Conservation (phyloP, 2,797 vertebrate genomes). For the Sebastes iracundus region DNA sequence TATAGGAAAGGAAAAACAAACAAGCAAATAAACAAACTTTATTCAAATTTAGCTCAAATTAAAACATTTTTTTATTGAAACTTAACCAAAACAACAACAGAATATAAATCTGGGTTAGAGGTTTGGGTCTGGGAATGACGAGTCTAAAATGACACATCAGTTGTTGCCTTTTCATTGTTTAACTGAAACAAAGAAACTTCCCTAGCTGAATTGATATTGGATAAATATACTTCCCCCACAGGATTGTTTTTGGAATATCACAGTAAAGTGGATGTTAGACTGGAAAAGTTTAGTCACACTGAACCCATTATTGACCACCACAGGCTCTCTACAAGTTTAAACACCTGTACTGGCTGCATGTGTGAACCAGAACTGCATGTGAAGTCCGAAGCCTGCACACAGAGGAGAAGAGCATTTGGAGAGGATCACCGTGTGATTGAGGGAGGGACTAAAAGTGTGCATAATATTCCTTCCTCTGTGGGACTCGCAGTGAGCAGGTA, state of each 20-base stretch:
- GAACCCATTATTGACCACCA: not conserved
- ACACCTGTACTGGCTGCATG: slow-evolving; percentile 56
- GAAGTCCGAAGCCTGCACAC: slow-evolving; percentile 28
- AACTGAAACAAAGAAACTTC: not conserved
- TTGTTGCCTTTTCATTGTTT: not conserved
- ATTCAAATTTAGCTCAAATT: not conserved
- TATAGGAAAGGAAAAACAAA: not conserved
- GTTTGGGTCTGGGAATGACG: not conserved
- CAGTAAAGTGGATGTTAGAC: not conserved
- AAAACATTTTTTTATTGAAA: not conserved
- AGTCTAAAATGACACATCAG: not conserved
- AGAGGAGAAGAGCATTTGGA: slow-evolving; percentile 59
- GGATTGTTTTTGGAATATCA: not conserved
- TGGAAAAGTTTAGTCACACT: not conserved
- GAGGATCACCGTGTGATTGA: slow-evolving; percentile 76
- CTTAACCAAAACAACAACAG: not conserved
- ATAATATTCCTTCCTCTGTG: slow-evolving; percentile 76
- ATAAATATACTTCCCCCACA: not conserved
- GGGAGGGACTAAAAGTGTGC: slow-evolving; percentile 82
- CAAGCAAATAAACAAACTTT: not conserved
- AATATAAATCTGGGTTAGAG: not conserved
- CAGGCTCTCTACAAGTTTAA: not conserved
- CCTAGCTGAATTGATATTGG: not conserved
- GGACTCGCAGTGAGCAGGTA: slow-evolving; percentile 80
- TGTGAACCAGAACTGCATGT: slow-evolving; percentile 10